Conservation (phyloP, 1,140 invertebrate species). For the Apocrypta bakeri region DNA sequence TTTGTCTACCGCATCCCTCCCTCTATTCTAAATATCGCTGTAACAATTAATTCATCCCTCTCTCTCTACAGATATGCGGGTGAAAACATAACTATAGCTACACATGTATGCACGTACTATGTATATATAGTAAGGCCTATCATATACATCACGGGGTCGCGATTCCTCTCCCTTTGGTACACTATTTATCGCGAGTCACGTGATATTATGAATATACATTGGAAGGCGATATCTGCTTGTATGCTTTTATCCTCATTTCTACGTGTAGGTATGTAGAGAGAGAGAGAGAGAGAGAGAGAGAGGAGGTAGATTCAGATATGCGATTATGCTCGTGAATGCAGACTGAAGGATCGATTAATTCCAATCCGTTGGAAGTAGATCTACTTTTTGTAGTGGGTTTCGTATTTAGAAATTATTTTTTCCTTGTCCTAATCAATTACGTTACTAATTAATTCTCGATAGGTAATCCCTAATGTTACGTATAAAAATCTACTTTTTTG, state of each 20-base stretch:
- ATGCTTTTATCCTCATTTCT: background rate
- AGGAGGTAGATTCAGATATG: background rate
- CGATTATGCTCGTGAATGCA: background rate
- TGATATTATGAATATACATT: background rate
- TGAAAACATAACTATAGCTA: conserved; percentile 1
- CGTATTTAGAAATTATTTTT: too few relatives aligned
- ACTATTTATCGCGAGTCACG: conserved; percentile 22
- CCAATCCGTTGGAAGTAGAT: too few relatives aligned
- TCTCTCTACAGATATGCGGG: background rate
- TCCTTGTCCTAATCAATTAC: too few relatives aligned
- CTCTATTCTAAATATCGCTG: background rate
- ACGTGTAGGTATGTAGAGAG: background rate
- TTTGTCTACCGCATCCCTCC: background rate
- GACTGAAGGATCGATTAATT: too few relatives aligned
- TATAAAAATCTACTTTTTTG: too few relatives aligned
- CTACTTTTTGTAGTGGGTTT: too few relatives aligned
- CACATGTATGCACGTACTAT: background rate
- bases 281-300: conserved; percentile 36
- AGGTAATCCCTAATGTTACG: too few relatives aligned
- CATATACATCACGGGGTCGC: conserved; percentile 17
- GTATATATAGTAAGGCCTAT: background rate
- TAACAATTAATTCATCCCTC: conserved; percentile 26
- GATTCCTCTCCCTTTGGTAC: background rate
- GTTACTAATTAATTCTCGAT: too few relatives aligned
- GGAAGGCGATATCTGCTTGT: too few relatives aligned